Percentiles rank a stretch among this genome's conserved stretches.
These are phyloP conservation scores for Ferrisia virgata DNA, from an alignment of 2,888 invertebrate species.

Conservation along the genomic window DNA sequence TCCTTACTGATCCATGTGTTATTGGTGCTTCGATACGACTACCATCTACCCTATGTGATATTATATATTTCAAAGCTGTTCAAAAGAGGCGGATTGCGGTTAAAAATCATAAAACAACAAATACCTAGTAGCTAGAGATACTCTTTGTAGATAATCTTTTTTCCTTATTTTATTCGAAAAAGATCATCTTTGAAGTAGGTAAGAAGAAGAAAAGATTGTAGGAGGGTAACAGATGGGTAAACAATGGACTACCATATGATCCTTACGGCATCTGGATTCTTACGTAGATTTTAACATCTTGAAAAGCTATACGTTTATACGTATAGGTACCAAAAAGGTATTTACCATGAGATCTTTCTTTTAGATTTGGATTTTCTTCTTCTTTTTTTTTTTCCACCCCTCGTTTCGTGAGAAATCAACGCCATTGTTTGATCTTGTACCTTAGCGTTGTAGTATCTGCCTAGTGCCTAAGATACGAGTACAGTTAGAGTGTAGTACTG, in stretches of 20 bases:
- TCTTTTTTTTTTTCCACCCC: not conserved
- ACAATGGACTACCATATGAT: constrained; percentile 32
- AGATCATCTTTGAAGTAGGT: not conserved
- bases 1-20: too few species aligned
- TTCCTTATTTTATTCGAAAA: constrained; percentile 3
- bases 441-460: not conserved
- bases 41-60: not conserved
- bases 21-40: too few species aligned
- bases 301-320: constrained; percentile 11
- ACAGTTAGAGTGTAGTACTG: too few species aligned
- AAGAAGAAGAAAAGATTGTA: constrained; percentile 27
- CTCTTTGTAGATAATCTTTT: constrained; percentile 30
- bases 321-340: not conserved
- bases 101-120: constrained; percentile 32
- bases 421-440: not conserved
- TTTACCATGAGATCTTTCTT: constrained; percentile 23
- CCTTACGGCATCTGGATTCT: constrained; percentile 29
- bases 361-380: not conserved
- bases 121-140: not conserved
- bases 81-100: constrained; percentile 34
- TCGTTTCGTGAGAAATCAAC: constrained; percentile 24
- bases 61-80: not conserved
- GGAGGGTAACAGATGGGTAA: constrained; percentile 37
- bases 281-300: constrained; percentile 37
- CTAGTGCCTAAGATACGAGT: too few species aligned